Base-by-base conservation (phyloP, 2,113 vertebrate species). In the Callorhinus ursinus region DNA sequence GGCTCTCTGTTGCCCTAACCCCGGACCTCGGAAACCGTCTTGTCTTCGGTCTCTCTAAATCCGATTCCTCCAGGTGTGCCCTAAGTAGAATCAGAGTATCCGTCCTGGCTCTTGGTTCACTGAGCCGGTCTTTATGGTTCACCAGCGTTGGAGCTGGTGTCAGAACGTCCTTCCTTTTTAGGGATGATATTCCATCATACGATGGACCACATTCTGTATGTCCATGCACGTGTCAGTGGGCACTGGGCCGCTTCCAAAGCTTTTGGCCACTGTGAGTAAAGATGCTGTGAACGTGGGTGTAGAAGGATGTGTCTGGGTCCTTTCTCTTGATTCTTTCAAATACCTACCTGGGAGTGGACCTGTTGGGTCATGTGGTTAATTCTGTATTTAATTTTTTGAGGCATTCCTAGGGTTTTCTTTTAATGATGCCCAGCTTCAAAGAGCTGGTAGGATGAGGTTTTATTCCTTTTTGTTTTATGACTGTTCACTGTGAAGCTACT, bases 151-250 rank as follows among this genome's bases (percentile, higher is more conserved):
- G 8, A 46, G 46, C 57, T 21, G 1, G 28, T n/a, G 6, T 33
- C 71, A n/a, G 31, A 21, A 16, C 4, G 1, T n/a, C 24, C 71
- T 42, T 26, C 67, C 31, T n/a, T 79, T 36, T 53, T 7, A 74
- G 36, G 31, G 59, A 57, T 16, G 0, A 49, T 4, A 13, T 2
- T n/a, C 65, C 4, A 7, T 0, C 1, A 4, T 28, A 2, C 4
- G 63, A 13, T 24, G 1, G 0, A n/a, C 42, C 16, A 4, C 33
- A 2, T 9, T 39, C 31, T 74, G 71, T 55, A 28, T 9, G 11
- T 26, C 33, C 51, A 7, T 3, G 36, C 55, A 42, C 0, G 1
- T n/a, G 26, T 21, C 46, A 16, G 11, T 15, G 59, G 59, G 19
- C n/a, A 3, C 1, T 1, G 33, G 72, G 19, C 2, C 31, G 10